Evolutionary conservation across 2,888 invertebrate genomes (phyloP), one percentile per base, ranked within the genome.

Genomic region (Tipula confusa): DNA sequence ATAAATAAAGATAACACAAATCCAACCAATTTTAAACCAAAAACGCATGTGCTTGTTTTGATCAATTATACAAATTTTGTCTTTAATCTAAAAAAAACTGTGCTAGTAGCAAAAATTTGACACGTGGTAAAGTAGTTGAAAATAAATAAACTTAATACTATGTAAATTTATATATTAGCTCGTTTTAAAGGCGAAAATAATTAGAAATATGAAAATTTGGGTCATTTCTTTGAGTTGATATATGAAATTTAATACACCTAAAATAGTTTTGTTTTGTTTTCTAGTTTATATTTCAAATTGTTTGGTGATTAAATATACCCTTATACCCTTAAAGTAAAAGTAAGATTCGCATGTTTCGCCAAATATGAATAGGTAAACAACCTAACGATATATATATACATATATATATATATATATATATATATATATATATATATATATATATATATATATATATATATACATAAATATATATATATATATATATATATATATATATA

Each of bases 221-320:
- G 64, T 64, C 64, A 64, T 9, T 64, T 64, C 64, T 64, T 64
- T 64, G 64, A 64, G 64, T 64, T 64, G 64, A 64, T 24, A 64
- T 64, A 24, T 64, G 64, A 24, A 64, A 64, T 64, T 64, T 11
- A 24, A 64, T 64, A 64, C 24, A 64, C 64, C 18, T 3, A 43
- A 31, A 43, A 6, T 43, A 43, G 43, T 43, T 43, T 36, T 36
- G 1, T 15, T 43, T 64, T 64, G 24, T 64, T 7, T 18, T 64
- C 24, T 64, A 64, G 11, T 64, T 24, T 9, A 2, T n/a, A 43
- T 43, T 43, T 18, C 0, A 43, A 43, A 43, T 43, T n/a, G 43
- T n/a, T 43, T 43, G n/a, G 11, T 9, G 24, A 24, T 2, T 9
- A 24, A 24, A 64, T 24, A 64, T 64, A 64, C 64, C 64, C 64